phyloP scores from a whole-genome alignment of 2,888 invertebrate species.

The Aporophyla lueneburgensis region DNA sequence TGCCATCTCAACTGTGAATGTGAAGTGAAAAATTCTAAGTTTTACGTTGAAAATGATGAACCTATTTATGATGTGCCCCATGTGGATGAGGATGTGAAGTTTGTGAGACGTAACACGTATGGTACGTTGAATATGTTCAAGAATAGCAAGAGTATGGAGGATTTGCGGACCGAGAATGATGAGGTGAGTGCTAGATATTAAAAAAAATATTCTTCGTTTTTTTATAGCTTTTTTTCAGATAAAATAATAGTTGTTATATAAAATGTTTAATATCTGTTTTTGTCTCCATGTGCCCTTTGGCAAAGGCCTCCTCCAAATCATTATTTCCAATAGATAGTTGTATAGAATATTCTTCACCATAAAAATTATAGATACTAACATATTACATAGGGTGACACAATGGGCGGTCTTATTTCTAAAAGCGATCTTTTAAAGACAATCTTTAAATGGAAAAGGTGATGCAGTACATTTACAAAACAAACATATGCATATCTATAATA shows the following conservation, averaged over 20 bases:
- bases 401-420: no score
- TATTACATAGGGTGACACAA: no score
- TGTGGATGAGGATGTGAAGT: slow-evolving; percentile 62
- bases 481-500: no score
- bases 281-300: no score
- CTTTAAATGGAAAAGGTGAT: no score
- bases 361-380: no score
- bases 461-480: no score
- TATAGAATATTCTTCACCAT: no score
- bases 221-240: background rate
- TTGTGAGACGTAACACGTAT: slow-evolving; percentile 71
- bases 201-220: background rate
- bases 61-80: slow-evolving; percentile 93
- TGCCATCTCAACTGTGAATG: slow-evolving; percentile 86
- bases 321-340: no score
- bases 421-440: no score
- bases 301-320: no score
- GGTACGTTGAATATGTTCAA: slow-evolving; percentile 79
- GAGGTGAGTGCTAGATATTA: slow-evolving; percentile 74
- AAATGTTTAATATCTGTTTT: background rate
- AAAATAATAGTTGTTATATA: background rate
- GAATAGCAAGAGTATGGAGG: slow-evolving; percentile 81
- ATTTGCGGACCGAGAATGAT: slow-evolving; percentile 67
- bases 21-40: slow-evolving; percentile 77
- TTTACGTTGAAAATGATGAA: slow-evolving; percentile 83